phyloP scores from a whole-genome alignment of 2,797 vertebrate genomes.

The Esox masquinongy region DNA sequence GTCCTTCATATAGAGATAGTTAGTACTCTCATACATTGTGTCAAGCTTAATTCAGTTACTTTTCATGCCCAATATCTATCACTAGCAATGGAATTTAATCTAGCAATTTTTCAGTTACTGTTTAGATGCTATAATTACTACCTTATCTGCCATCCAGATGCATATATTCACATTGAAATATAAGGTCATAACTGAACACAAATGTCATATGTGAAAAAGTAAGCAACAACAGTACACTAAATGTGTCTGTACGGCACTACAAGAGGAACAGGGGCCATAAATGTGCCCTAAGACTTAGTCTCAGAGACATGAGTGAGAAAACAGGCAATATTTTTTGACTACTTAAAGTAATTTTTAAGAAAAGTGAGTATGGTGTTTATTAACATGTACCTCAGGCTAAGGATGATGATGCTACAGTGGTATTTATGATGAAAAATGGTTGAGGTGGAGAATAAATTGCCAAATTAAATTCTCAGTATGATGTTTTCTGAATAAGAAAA shows the following conservation, averaged over 20 bases:
- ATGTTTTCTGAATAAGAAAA: constrained; percentile 4
- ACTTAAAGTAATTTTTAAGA: constrained; percentile 80
- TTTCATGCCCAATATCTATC: no score
- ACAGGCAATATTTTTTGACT: constrained; percentile 82
- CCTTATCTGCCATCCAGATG: not conserved
- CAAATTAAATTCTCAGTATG: not conserved
- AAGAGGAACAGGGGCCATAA: constrained; percentile 65
- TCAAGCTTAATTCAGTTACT: no score
- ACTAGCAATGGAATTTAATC: no score
- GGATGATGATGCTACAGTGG: constrained; percentile 55
- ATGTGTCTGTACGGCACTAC: constrained; percentile 29
- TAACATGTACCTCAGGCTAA: constrained; percentile 73
- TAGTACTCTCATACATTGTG: no score
- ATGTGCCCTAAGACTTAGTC: constrained; percentile 39
- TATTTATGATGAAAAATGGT: constrained; percentile 7
- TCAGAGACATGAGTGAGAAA: constrained; percentile 68
- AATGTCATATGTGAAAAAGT: not conserved
- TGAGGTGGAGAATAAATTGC: not conserved
- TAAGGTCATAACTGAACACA: no score
- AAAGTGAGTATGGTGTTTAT: constrained; percentile 62
- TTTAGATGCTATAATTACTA: no score
- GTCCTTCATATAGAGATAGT: no score
- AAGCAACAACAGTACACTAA: not conserved
- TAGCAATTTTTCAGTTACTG: no score
- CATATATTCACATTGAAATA: not conserved